Evolutionary conservation across 1,140 invertebrate species (phyloP), one percentile per base, ranked within the genome.

Genomic region (Amyelois transitella): DNA sequence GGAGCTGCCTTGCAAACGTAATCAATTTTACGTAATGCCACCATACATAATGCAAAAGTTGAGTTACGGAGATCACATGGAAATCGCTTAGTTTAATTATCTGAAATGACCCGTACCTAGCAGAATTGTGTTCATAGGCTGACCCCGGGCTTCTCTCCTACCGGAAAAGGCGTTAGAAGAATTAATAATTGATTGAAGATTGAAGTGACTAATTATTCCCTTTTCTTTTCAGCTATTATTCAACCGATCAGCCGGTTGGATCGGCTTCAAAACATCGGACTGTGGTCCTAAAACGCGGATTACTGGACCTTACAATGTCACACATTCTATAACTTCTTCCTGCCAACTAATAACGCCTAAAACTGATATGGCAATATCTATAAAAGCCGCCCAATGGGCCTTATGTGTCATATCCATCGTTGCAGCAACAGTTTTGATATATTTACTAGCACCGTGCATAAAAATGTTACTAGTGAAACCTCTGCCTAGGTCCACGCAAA

Each of bases 331-430:
- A 1, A 48, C 59, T 14, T 32, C 47, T 0, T 18, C 58, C 0
- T 86, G 83, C 48, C 58, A 75, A 18, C 62, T 86, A 0, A 70
- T 54, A 2, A 64, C 59, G 24, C 61, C 72, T 0, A 51, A 70
- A 7, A 60, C 72, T 0, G 75, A 85, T n/a, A 67, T 68, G 1
- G 69, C 77, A 0, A 64, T 77, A 6, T 82, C 81, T 0, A 86
- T 85, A 50, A 80, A 75, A 54, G 75, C 81, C 0, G 83, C 83
- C 4, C 83, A 86, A 32, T 86, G 83, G 83, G 76, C 75, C 0
- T 53, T 86, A 5, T 81, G 75, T 44, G 79, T 62, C 0, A 64
- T 84, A 18, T 84, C 78, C 0, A 75, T 81, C 6, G 65, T 86
- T 43, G 81, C 83, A 1, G 65, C 53, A 0, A 69, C 61, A 1